Base-by-base conservation (phyloP, 2,797 vertebrate species). In the Megaceryle alcyon region DNA sequence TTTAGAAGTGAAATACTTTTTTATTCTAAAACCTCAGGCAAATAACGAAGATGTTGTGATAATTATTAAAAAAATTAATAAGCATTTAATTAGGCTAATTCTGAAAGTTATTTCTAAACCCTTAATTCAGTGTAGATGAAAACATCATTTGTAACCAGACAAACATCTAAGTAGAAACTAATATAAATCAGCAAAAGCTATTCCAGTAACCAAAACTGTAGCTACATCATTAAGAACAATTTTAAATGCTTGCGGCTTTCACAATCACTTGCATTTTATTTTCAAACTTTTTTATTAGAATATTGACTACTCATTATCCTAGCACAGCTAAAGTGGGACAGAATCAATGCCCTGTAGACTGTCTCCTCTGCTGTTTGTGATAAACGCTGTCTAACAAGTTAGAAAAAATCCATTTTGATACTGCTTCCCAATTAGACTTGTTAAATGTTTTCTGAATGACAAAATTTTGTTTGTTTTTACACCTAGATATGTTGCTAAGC, bases 361-460 rank as follows among this genome's bases (percentile, higher is more conserved):
- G 94, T 64, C 83, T 97, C 39, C 95, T 87, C 90, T 92, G 86
- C 87, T 92, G 77, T 77, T 79, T 94, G 96, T 95, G 94, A 98
- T 95, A 96, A 97, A 97, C 88, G 96, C 69, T 92, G 80, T 90
- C 97, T 98, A 97, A 97, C 85, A 94, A 91, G 77, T 94, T 78
- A 71, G 60, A 82, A 94, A 98, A 95, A 98, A 98, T 98, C 97
- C 82, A 97, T 97, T 97, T 95, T 93, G 95, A 97, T 95, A 68
- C 65, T 12, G 59, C 94, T 97, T 95, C 68, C 89, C 92, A 97
- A 97, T 98, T 98, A 98, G 82, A 95, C 26, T 69, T 83, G 88
- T 72, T 97, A 97, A 97, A 95, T 75, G 66, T 43, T 88, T 66
- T 95, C 49, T 92, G 88, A 97, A 93, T 82, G 65, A 92, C 41